Base-by-base conservation (phyloP, 2,888 invertebrate species). In the Hypsopygia costalis region DNA sequence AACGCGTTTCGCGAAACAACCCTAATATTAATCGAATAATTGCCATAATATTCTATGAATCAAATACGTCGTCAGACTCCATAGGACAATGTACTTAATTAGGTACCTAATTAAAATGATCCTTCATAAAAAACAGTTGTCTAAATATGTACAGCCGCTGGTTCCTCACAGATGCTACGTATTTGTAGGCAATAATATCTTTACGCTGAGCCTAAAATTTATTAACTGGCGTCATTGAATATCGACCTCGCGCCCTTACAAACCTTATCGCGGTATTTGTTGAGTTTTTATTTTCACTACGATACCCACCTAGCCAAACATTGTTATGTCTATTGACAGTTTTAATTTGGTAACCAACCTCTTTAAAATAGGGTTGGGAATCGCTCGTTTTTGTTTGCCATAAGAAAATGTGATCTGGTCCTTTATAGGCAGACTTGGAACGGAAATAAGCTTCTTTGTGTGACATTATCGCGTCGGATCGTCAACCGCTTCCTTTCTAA, bases 381-480 rank as follows among this genome's bases (percentile, higher is more conserved):
- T 69, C 4, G 51, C 7, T n/a, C 51, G 36, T 2, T 41, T 25
- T 49, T 61, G 53, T 46, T 34, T 43, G 51, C 41, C 55, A 49
- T 64, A 58, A 52, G 68, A 63, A 60, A 64, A 60, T 58, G 56
- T 65, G 67, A 64, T 65, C 56, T 69, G 64, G 77, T 62, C 63
- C 67, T 73, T 70, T 77, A 65, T 72, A 67, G 67, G 25, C 25
- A 71, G 69, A 73, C 16, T 16, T 59, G 66, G 76, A 79, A 66
- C 83, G 87, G 87, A 88, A 87, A 87, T 86, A 86, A 85, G 83
- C 78, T 79, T 69, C 86, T 86, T 87, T 88, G 87, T 86, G 73
- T 72, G 85, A 81, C 82, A 75, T 68, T 76, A 74, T 75, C 73
- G 70, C 71, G 79, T 82, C 75, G 80, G 71, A 77, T 83, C 78